Conservation (phyloP, 2,113 vertebrate genomes). For the Marcusenius ussheri region DNA sequence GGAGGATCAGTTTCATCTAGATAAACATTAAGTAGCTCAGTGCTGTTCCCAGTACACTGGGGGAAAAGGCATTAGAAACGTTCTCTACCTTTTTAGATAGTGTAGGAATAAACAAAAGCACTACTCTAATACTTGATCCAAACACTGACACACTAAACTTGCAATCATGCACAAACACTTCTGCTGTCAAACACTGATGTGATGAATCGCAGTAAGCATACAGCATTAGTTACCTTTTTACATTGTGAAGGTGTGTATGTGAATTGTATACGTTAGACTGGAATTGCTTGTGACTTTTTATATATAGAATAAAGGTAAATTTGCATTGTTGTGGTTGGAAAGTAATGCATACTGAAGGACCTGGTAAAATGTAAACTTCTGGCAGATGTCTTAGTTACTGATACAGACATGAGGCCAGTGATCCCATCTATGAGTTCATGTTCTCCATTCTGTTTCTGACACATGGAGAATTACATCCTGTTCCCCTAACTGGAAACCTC, state of each 20-base stretch:
- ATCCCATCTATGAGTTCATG: background rate
- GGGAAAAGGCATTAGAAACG: slow-evolving; percentile 10
- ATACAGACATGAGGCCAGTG: background rate
- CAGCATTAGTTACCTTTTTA: slow-evolving; percentile 9
- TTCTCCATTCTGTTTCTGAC: background rate
- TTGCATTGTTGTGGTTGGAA: background rate
- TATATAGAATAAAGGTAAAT: slow-evolving; percentile 39
- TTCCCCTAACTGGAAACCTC: background rate
- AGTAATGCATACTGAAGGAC: background rate
- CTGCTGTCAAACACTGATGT: slow-evolving; percentile 25
- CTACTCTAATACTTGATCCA: slow-evolving; percentile 30
- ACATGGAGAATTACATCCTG: background rate
- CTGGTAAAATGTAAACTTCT: background rate
- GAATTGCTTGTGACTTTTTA: slow-evolving; percentile 31
- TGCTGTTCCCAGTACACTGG: slow-evolving; percentile 19
- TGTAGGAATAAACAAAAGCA: slow-evolving; percentile 27
- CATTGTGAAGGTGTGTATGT: slow-evolving; percentile 27
- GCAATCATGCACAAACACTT: slow-evolving; percentile 20
- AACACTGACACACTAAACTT: slow-evolving; percentile 22
- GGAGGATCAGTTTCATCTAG: slow-evolving; percentile 10
- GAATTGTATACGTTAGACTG: slow-evolving; percentile 37
- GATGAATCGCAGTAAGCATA: slow-evolving; percentile 25
- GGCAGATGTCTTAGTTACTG: background rate
- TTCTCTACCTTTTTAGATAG: slow-evolving; percentile 25
- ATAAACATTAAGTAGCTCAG: slow-evolving; percentile 29